Evolutionary conservation across 2,888 invertebrate species (phyloP).

Genomic region (Agrochola circellaris): DNA sequence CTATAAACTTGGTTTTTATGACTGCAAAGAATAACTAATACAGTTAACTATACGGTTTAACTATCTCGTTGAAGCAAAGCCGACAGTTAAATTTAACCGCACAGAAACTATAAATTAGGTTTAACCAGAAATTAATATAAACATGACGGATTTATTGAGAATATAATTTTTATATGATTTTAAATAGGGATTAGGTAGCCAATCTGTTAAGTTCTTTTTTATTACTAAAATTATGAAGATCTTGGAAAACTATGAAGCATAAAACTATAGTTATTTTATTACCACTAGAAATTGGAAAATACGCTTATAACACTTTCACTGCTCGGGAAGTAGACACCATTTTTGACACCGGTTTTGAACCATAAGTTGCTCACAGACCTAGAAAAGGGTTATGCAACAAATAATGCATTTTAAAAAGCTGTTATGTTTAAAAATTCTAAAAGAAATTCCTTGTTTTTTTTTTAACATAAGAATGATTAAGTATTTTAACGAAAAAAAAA

Average conservation of each 20-base stretch:
- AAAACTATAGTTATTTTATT: conserved; percentile 16
- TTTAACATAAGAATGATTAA: not conserved
- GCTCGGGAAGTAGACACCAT: conserved; percentile 13
- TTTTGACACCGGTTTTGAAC: conserved; percentile 3
- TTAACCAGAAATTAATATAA: conserved; percentile 61
- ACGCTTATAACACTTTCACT: conserved; percentile 26
- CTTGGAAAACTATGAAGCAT: not conserved
- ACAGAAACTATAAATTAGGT: conserved; percentile 62
- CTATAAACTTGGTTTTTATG: conserved; percentile 62
- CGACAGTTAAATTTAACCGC: conserved; percentile 66
- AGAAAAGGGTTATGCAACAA: conserved; percentile 3
- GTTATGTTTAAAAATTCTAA: not conserved
- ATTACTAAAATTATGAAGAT: not conserved
- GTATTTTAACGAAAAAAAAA: not conserved
- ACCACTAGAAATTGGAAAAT: not conserved
- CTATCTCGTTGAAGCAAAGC: conserved; percentile 62
- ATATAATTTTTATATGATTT: conserved; percentile 47
- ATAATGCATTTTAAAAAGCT: not conserved
- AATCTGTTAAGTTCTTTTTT: not conserved
- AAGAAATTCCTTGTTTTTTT: not conserved
- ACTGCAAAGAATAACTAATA: conserved; percentile 65
- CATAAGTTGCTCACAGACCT: not conserved
- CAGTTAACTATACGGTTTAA: conserved; percentile 59
- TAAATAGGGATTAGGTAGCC: conserved; percentile 35
- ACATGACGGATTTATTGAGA: conserved; percentile 46